These are phyloP conservation scores for Macropodus opercularis DNA, from an alignment of 2,797 vertebrate genomes.

Conservation along the genomic window DNA sequence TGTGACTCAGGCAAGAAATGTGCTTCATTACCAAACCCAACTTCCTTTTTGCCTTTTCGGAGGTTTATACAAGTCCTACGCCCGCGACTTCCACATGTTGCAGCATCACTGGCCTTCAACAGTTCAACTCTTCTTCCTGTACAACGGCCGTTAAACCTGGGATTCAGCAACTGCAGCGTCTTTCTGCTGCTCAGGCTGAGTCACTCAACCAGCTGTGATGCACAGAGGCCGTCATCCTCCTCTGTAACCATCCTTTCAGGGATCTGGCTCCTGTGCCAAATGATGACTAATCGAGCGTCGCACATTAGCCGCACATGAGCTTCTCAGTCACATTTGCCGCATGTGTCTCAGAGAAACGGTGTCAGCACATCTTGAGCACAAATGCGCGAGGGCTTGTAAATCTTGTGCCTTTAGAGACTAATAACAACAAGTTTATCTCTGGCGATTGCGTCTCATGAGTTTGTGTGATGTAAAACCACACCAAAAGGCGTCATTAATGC, in stretches of 20 bases:
- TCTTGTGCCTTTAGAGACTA: slow-evolving; percentile 69
- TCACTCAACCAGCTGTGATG: slow-evolving; percentile 17
- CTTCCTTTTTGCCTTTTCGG: neutral
- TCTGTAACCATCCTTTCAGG: slow-evolving; percentile 4
- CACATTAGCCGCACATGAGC: slow-evolving; percentile 32
- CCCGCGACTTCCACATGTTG: neutral
- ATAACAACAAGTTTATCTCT: slow-evolving; percentile 78
- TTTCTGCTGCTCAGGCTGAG: neutral
- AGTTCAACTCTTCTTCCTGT: neutral
- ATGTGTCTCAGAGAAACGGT: slow-evolving; percentile 52
- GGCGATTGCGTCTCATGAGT: slow-evolving; percentile 64
- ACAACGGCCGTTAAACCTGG: neutral
- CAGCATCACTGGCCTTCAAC: neutral
- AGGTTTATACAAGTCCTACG: neutral
- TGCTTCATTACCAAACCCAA: slow-evolving; percentile 8
- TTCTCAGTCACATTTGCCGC: slow-evolving; percentile 63
- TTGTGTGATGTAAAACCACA: slow-evolving; percentile 80
- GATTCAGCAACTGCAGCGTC: neutral
- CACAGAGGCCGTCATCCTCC: too few relatives aligned
- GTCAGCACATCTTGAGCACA: slow-evolving; percentile 78
- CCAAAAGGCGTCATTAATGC: slow-evolving; percentile 79
- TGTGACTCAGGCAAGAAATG: slow-evolving; percentile 44
- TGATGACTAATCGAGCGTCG: slow-evolving; percentile 38
- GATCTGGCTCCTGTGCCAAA: slow-evolving; percentile 26
- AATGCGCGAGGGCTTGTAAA: slow-evolving; percentile 69